These are phyloP conservation scores for Theonella swinhoei DNA, from an alignment of 37 sponge, comb jelly and placozoan genomes.

Conservation along the genomic window DNA sequence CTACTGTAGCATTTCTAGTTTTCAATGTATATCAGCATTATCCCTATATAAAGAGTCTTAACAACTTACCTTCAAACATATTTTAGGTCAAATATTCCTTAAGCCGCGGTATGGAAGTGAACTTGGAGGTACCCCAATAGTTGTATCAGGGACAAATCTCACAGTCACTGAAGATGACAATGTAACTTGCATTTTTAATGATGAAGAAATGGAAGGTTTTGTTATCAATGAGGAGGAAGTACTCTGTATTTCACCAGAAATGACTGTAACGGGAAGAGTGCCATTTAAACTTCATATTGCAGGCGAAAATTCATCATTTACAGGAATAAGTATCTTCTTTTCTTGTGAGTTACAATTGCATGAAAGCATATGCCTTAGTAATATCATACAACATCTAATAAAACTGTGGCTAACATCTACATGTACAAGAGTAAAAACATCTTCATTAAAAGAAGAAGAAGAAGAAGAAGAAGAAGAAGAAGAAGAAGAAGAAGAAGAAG, in stretches of 20 bases:
- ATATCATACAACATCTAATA: too few species aligned
- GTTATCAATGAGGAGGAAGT: conserved; percentile 1
- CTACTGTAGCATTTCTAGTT: too few species aligned
- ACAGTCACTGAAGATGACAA: neutral
- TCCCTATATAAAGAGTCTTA: too few species aligned
- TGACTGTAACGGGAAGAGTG: conserved; percentile 26
- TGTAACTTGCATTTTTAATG: conserved; percentile 51
- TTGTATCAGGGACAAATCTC: conserved; percentile 12
- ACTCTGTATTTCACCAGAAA: conserved; percentile 50
- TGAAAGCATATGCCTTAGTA: neutral
- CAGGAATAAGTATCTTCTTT: neutral
- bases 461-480: too few species aligned
- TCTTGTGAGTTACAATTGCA: conserved; percentile 9
- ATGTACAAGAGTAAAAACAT: too few species aligned
- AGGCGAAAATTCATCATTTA: neutral
- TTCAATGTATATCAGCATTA: too few species aligned
- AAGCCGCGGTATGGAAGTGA: conserved; percentile 48
- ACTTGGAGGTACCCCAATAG: conserved; percentile 55
- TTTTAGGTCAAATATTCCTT: neutral
- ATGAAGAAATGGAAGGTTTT: neutral
- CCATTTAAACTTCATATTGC: conserved; percentile 14
- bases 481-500: too few species aligned
- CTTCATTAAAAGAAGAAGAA: too few species aligned
- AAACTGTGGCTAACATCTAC: too few species aligned
- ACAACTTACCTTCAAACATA: too few species aligned